A percentile compares a stretch with the other conserved stretches of the same genome.
Evolutionary conservation across 2,797 vertebrate genomes (phyloP).

Genomic region (Cossypha caffra): DNA sequence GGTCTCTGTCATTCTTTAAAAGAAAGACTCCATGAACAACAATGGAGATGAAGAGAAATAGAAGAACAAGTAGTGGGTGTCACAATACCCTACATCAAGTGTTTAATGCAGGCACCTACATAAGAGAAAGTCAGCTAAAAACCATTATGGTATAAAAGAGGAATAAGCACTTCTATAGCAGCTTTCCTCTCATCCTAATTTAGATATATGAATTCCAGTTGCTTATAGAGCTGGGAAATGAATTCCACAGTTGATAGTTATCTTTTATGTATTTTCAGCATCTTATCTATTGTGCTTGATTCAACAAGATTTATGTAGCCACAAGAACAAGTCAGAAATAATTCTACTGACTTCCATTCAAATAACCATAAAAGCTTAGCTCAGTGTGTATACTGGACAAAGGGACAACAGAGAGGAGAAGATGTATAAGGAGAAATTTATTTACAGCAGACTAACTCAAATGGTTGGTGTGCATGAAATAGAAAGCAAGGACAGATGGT

Average conservation of each 20-base stretch:
- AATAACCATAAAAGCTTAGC: background rate
- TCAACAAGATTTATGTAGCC: background rate
- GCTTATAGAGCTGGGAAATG: background rate
- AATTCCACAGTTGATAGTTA: background rate
- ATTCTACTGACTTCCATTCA: background rate
- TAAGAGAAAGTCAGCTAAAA: background rate
- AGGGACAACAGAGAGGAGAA: background rate
- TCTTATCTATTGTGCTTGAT: background rate
- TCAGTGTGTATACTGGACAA: background rate
- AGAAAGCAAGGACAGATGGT: background rate
- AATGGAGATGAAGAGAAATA: background rate
- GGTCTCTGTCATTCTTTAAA: background rate
- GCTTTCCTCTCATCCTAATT: background rate
- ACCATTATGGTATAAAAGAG: background rate
- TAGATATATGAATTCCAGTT: background rate
- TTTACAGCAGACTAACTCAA: background rate
- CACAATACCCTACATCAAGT: background rate
- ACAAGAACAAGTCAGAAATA: background rate
- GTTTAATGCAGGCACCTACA: background rate
- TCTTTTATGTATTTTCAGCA: background rate
- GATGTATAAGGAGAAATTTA: background rate
- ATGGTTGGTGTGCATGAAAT: background rate
- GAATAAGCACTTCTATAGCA: background rate
- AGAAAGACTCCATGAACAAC: background rate
- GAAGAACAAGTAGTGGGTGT: background rate